Evolutionary conservation across 2,113 vertebrate genomes (phyloP), one percentile per base, ranked within the genome.

Genomic region (Mesoclemmys tuberculata): DNA sequence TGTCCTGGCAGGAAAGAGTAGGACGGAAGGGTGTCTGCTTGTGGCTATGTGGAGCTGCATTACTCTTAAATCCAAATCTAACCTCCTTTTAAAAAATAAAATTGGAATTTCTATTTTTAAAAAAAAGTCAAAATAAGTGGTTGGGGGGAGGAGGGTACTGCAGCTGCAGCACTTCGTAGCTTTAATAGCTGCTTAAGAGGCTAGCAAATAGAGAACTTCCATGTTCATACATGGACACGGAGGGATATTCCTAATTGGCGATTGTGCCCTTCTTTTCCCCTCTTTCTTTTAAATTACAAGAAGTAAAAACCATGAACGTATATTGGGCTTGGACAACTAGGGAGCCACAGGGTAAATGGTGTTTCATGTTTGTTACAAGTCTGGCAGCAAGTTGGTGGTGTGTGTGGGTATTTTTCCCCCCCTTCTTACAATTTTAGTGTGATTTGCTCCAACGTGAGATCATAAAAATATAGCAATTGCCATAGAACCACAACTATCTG

Each of bases 21-120:
- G 58, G 64, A 90, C 84, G 56, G 46, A 55, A 38, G 71, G 86
- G 78, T 92, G 79, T 48, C 46, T 86, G 35, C 55, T 80, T 71
- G 22, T 31, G 58, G 8, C 90, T 81, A 89, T 49, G 58, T 12
- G 46, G 82, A 87, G 46, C 83, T 88, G 61, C 8, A 1, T 89
- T 87, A 74, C n/a, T 12, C 49, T 58, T n/a, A 78, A 61, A 80
- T 38, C 79, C n/a, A 24, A 87, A 82, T 91, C 22, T 71, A 41
- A 29, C 83, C 71, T 52, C 83, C 41, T 88, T 88, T 82, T 77
- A 7, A 49, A 41, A 89, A 90, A 84, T 31, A 49, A 78, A 95
- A 0, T 5, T 41, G 44, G 4, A 10, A 80, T 12, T 1, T 46
- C 81, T 46, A 55, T 58, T 77, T 91, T 71, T 6, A 80, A 44